A percentile compares a stretch with the other conserved stretches of the same genome.
Evolutionary conservation across 1,140 invertebrate species (phyloP).

Genomic region (Tetranychus cinnabarinus): DNA sequence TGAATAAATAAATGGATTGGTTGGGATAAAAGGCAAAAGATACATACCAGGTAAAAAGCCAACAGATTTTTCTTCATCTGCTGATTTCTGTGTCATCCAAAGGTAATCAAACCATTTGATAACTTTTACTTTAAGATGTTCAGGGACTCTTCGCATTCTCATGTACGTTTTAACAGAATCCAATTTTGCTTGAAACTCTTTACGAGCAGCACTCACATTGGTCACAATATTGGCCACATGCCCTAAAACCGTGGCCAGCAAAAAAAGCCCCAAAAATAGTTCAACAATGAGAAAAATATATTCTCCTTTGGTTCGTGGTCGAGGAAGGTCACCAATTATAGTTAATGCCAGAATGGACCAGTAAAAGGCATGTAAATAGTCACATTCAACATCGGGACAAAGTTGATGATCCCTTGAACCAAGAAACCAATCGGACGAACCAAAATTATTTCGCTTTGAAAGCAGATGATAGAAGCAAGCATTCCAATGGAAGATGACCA

Average conservation of each 20-base stretch:
- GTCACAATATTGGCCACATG: constrained; percentile 89
- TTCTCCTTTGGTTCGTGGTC: constrained; percentile 56
- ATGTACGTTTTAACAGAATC: constrained; percentile 97
- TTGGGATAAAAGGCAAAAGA: too few species aligned
- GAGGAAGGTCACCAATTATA: constrained; percentile 45
- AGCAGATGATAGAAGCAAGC: constrained; percentile 91
- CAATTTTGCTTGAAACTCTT: constrained; percentile 89
- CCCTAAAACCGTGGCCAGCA: constrained; percentile 61
- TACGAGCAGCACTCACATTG: constrained; percentile 70
- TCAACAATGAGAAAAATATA: constrained; percentile 74
- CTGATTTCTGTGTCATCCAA: constrained; percentile 94
- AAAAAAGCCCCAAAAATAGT: constrained; percentile 61
- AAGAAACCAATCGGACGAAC: constrained; percentile 60
- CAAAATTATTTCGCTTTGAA: constrained; percentile 66
- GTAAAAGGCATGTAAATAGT: constrained; percentile 91
- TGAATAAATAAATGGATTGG: too few species aligned
- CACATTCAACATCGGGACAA: constrained; percentile 55
- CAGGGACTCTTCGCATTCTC: constrained; percentile 79
- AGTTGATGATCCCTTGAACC: constrained; percentile 26
- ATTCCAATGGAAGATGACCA: constrained; percentile 99
- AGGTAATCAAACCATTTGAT: constrained; percentile 99
- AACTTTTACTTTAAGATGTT: constrained; percentile 84
- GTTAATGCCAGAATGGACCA: constrained; percentile 89
- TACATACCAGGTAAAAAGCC: constrained; percentile 56
- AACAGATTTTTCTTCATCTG: constrained; percentile 84